Evolutionary conservation across 2,113 vertebrate species (phyloP).

Genomic region (Leiothrix lutea): DNA sequence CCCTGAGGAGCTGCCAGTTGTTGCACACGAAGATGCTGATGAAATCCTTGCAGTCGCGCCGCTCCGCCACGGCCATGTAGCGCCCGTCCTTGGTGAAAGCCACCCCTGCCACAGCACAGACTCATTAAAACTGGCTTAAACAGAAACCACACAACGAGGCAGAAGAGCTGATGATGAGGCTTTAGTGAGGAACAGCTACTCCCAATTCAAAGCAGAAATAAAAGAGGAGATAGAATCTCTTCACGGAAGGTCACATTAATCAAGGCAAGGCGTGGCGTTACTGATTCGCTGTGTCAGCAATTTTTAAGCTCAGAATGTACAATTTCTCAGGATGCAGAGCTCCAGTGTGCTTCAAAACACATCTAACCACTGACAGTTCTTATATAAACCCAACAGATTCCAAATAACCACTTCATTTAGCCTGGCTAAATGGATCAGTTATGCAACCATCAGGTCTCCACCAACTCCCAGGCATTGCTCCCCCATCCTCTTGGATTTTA

Average conservation of each 20-base stretch:
- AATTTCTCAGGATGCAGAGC: neutral
- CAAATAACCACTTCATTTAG: neutral
- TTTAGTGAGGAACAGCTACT: rapidly evolving
- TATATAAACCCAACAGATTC: neutral
- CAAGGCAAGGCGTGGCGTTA: neutral
- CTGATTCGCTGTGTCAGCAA: neutral
- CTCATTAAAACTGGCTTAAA: neutral
- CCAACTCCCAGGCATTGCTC: neutral
- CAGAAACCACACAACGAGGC: neutral
- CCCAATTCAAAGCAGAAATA: neutral
- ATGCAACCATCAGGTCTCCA: neutral
- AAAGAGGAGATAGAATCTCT: neutral
- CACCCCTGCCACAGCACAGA: conserved; percentile 69
- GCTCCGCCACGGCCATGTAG: conserved; percentile 92
- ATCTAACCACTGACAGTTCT: neutral
- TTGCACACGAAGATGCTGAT: conserved; percentile 94
- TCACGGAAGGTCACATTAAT: neutral
- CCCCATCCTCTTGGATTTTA: neutral
- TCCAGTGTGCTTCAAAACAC: neutral
- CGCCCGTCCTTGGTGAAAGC: conserved; percentile 89
- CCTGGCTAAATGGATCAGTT: neutral
- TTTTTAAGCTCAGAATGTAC: neutral
- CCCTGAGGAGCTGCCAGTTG: conserved; percentile 95
- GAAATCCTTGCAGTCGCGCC: conserved; percentile 93
- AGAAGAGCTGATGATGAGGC: neutral